Evolutionary conservation across 37 sponge, comb jelly and placozoan genomes (phyloP).

Genomic region (Theonella swinhoei): DNA sequence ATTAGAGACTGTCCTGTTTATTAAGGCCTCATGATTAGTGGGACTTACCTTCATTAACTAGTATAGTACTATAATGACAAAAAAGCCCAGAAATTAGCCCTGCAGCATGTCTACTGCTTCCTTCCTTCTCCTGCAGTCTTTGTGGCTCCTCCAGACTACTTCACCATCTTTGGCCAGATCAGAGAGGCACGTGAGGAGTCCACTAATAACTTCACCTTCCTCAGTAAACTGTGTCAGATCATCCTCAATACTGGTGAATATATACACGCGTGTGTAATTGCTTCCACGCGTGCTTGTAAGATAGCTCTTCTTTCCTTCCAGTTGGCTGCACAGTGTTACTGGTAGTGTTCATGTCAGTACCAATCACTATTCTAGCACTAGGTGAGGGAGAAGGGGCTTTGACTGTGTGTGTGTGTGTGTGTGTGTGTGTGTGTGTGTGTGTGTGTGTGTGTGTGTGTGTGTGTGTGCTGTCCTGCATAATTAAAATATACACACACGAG

Average conservation of each 20-base stretch:
- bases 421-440: background rate
- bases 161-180: conserved; percentile 49
- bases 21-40: too few relatives aligned
- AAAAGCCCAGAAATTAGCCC: too few relatives aligned
- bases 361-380: conserved; percentile 41
- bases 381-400: conserved; percentile 33
- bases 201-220: conserved; percentile 21
- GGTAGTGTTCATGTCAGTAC: conserved; percentile 55
- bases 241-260: conserved; percentile 54
- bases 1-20: too few relatives aligned
- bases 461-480: background rate
- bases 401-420: background rate
- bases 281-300: background rate
- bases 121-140: background rate
- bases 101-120: too few relatives aligned
- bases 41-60: too few relatives aligned
- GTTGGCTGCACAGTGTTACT: conserved; percentile 45
- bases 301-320: conserved; percentile 17
- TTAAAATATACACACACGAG: conserved; percentile 9
- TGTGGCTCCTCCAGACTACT: conserved; percentile 53
- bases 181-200: conserved; percentile 43
- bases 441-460: background rate
- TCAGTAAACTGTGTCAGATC: conserved; percentile 34
- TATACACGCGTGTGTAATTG: background rate
- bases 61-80: too few relatives aligned